A percentile compares a stretch with the other conserved stretches of the same genome.
Evolutionary conservation across 2,113 vertebrate species (phyloP).

Genomic region (Prionailurus viverrinus): DNA sequence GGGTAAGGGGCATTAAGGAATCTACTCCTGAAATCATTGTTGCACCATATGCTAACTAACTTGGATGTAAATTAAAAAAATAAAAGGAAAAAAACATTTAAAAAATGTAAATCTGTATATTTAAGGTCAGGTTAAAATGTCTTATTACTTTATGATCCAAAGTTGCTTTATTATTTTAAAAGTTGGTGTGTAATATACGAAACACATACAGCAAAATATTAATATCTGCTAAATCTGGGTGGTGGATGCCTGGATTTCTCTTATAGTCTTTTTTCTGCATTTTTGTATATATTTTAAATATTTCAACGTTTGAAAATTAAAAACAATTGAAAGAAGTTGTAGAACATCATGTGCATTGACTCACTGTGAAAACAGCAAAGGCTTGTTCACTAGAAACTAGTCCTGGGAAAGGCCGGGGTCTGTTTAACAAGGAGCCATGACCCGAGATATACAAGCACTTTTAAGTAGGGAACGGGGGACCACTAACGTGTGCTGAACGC

Average conservation of each 20-base stretch:
- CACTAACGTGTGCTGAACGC: not conserved
- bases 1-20: too few relatives aligned
- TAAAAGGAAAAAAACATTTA: too few relatives aligned
- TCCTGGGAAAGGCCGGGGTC: not conserved
- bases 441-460: not conserved
- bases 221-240: not conserved
- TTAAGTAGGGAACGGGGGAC: not conserved
- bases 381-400: not conserved
- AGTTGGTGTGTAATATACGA: not conserved
- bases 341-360: not conserved
- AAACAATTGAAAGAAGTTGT: not conserved
- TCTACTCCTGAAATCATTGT: too few relatives aligned
- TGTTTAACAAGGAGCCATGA: not conserved
- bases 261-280: not conserved
- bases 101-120: not conserved
- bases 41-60: too few relatives aligned
- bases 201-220: not conserved
- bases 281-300: slow-evolving; percentile 36
- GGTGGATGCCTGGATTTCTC: not conserved
- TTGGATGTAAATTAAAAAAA: too few relatives aligned
- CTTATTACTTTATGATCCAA: not conserved
- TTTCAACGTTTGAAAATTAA: slow-evolving; percentile 43
- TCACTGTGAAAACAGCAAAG: not conserved
- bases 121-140: not conserved
- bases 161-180: slow-evolving; percentile 53